These are phyloP conservation scores for Microtus oregoni DNA, from an alignment of 2,113 vertebrate species.

Conservation along the genomic window DNA sequence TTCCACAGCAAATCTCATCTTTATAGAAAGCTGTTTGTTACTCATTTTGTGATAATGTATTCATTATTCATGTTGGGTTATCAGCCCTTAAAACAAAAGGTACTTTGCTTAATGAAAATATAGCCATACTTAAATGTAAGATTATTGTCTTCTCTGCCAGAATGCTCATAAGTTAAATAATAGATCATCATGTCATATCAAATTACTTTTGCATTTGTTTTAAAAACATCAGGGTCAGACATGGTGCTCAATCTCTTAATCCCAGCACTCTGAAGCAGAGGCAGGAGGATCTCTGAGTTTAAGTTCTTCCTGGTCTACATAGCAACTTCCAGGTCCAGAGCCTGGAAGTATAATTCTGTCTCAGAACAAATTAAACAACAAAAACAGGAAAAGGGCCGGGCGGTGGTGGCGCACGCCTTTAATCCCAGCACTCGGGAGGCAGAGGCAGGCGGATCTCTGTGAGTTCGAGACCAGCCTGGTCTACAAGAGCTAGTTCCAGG, in stretches of 20 bases:
- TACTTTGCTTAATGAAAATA: not conserved
- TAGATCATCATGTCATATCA: not conserved
- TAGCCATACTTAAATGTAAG: not conserved
- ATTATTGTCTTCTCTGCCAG: not conserved
- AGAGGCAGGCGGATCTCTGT: too few species aligned
- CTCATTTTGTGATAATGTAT: not conserved
- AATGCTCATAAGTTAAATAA: not conserved
- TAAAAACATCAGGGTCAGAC: too few species aligned
- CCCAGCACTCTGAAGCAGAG: not conserved
- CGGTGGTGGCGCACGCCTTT: too few species aligned
- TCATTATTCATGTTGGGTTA: not conserved
- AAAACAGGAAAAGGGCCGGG: too few species aligned
- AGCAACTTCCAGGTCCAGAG: not conserved
- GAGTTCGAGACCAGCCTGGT: too few species aligned
- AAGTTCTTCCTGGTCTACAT: not conserved
- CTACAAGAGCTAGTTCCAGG: too few species aligned
- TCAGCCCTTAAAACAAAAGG: not conserved
- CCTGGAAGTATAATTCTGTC: not conserved
- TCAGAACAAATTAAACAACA: not conserved
- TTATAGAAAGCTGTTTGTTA: not conserved
- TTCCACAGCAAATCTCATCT: not conserved
- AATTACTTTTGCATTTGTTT: not conserved
- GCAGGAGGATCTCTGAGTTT: not conserved
- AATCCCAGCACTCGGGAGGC: too few species aligned
- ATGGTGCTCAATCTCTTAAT: not conserved